Evolutionary conservation across 2,797 vertebrate species (phyloP), one percentile per base, ranked within the genome.

Genomic region (Denticeps clupeoides): DNA sequence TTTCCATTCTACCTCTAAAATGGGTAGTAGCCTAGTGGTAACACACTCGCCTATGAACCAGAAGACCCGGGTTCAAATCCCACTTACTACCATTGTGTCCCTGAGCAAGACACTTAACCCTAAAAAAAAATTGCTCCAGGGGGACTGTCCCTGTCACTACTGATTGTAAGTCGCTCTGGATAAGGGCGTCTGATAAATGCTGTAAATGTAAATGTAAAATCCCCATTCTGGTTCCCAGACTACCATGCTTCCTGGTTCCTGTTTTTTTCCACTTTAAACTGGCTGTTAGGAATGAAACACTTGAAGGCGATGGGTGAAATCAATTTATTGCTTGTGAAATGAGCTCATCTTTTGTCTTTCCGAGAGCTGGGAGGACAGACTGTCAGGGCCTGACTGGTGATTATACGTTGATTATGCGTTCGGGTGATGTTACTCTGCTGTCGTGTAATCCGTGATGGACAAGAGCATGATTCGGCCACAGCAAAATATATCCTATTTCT

Each of bases 281-380:
- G 13, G 19, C 26, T 45, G 43, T 9, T n/a, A 41, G 28, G 29
- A 53, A 43, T 56, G 35, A 49, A 48, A 56, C 51, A 50, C 56
- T 54, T 53, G n/a, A 16, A 35, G 54, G 45, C 33, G 31, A 24
- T 26, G 49, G 47, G 49, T 60, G 45, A 63, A 58, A 53, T 35
- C 19, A 47, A 55, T 60, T 60, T 47, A 54, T 57, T 42, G 51
- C 31, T 47, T 15, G 44, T 41, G n/a, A 59, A 62, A 57, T 62
- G 43, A 57, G 57, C 24, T 29, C 24, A 35, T 43, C 40, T 58
- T 58, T 58, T 58, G 51, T 55, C 13, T 51, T 13, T 15, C 18
- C 13, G n/a, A 41, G 35, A 27, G 11, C 22, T 11, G 40, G 41
- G 40, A 16, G 38, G 32, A 49, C 13, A n/a, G 28, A 43, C 33